Base-by-base conservation (phyloP, 2,113 vertebrate species). In the Eublepharis macularius region DNA sequence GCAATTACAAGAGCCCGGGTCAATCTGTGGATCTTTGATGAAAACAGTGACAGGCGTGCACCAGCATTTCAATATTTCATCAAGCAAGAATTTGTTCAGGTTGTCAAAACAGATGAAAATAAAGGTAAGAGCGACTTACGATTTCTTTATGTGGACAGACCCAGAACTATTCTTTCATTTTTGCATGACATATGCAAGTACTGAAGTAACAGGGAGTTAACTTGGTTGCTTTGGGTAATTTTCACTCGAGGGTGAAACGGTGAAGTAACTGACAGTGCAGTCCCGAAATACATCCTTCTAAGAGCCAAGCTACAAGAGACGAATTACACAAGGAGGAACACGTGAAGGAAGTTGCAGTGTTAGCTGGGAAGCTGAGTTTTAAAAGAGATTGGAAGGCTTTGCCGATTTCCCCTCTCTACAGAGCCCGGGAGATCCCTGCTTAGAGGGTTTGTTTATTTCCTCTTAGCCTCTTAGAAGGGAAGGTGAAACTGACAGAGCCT, bases 11-110 rank as follows among this genome's bases (percentile, higher is more conserved):
- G 97, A 89, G 97, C 97, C 83, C 94, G 96, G 21, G 97, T 97
- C 76, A 97, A 97, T 90, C 95, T 97, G 41, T 97, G 97, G 97
- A 97, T 97, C 86, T 97, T 97, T 0, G 97, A 97, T 70, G 96
- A 97, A 91, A 96, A 97, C 70, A 66, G 85, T 16, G 97, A 96
- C 76, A 97, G 96, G 87, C 92, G 97, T 4, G 94, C 94, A n/a
- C 96, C 97, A 51, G 97, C 97, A 36, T 97, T 97, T 90, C 94
- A 94, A 19, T 97, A 97, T 87, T 97, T 97, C 87, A 95, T 96
- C 65, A 91, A 92, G 83, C 91, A 94, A 87, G 68, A 93, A n/a
- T 94, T 97, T 79, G 97, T 97, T 43, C 78, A 93, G 26, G 95
- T 97, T 76, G 97, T 97, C 89, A 96, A 95, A 93, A 96, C 94